Conservation (phyloP, 2,797 vertebrate genomes). For the Alca torda region DNA sequence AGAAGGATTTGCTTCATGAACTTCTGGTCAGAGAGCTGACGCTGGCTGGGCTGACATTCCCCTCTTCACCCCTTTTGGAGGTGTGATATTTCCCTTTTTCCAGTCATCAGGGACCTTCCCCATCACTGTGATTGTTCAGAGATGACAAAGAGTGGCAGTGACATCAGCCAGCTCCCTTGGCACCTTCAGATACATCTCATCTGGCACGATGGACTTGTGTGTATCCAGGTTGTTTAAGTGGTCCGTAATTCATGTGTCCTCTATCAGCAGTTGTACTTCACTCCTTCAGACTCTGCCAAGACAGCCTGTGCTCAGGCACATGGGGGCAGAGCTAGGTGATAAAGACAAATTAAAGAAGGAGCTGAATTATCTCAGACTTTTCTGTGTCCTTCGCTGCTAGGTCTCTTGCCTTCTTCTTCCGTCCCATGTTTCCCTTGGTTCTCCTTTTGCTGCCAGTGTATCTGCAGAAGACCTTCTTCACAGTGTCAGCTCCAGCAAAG, state of each 20-base stretch:
- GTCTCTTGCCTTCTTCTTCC: neutral
- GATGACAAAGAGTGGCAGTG: conserved; percentile 1
- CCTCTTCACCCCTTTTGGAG: neutral
- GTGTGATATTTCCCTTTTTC: neutral
- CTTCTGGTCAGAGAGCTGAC: neutral
- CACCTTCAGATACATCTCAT: neutral
- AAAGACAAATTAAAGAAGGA: neutral
- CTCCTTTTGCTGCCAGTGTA: neutral
- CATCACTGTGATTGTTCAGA: rapidly evolving
- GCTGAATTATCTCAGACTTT: neutral
- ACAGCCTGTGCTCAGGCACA: neutral
- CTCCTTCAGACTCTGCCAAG: neutral
- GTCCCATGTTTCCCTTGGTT: neutral
- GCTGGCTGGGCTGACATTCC: neutral
- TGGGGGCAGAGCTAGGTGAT: neutral
- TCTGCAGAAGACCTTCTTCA: neutral
- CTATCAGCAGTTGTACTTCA: neutral
- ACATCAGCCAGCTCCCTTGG: conserved; percentile 20
- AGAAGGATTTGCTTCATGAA: neutral
- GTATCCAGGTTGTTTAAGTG: neutral
- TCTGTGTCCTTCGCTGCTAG: no score
- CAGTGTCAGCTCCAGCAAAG: neutral
- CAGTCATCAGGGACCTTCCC: neutral
- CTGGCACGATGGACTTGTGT: neutral
- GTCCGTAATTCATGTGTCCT: neutral